Evolutionary conservation across 2,888 invertebrate genomes (phyloP).

Genomic region (Erpobdella octoculata): DNA sequence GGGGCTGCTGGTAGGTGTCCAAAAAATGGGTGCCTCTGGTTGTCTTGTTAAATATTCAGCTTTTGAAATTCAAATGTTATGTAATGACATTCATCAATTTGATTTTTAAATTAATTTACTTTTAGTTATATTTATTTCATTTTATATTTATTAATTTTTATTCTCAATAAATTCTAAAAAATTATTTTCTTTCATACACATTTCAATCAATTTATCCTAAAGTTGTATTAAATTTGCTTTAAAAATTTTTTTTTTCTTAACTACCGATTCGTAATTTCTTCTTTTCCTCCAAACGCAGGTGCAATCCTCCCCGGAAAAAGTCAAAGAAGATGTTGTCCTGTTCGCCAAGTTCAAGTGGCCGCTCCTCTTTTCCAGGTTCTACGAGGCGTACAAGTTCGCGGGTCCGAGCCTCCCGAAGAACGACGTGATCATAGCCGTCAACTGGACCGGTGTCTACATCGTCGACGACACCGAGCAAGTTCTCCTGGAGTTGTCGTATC

Average conservation of each 20-base stretch:
- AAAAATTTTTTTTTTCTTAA: neutral
- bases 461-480: slow-evolving; percentile 99
- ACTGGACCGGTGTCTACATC: slow-evolving; percentile 98
- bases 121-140: no score
- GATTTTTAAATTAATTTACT: no score
- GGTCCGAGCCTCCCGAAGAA: slow-evolving; percentile 98
- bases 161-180: no score
- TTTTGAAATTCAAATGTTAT: no score
- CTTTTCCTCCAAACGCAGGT: neutral
- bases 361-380: slow-evolving; percentile 88
- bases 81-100: no score
- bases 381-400: slow-evolving; percentile 78
- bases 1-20: no score
- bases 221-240: neutral
- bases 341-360: slow-evolving; percentile 99
- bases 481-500: slow-evolving; percentile 88
- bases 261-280: neutral
- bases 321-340: slow-evolving; percentile 79
- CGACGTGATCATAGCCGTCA: slow-evolving; percentile 97
- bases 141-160: no score
- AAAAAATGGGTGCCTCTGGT: no score
- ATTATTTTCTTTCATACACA: no score
- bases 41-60: no score
- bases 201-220: neutral
- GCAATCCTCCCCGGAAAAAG: neutral